These are phyloP conservation scores for Medauroidea extradentata DNA, from an alignment of 1,140 invertebrate genomes.

Conservation along the genomic window DNA sequence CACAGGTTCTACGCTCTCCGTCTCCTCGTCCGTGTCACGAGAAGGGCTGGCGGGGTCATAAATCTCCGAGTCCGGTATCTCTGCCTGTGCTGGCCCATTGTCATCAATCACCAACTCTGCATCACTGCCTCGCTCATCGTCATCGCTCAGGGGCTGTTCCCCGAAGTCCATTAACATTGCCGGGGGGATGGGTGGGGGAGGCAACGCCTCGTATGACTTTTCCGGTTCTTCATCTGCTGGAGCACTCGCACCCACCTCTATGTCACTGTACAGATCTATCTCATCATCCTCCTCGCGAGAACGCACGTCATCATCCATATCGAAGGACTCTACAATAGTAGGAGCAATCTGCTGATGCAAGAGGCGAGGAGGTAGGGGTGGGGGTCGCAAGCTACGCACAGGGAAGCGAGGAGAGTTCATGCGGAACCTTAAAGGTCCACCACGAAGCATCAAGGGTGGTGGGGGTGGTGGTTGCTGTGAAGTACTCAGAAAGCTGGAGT, in stretches of 20 bases:
- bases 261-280: constrained; percentile 52
- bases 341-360: constrained; percentile 4
- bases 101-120: constrained; percentile 63
- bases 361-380: constrained; percentile 1
- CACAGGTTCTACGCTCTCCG: background rate
- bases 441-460: background rate
- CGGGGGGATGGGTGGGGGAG: constrained; percentile 13
- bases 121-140: constrained; percentile 51
- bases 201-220: constrained; percentile 7
- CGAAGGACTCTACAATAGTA: background rate
- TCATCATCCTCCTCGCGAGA: constrained; percentile 31
- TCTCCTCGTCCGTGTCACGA: constrained; percentile 40
- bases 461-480: background rate
- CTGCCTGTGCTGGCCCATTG: background rate
- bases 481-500: constrained; percentile 2
- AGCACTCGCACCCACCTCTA: constrained; percentile 35
- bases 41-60: constrained; percentile 64
- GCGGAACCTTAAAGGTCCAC: constrained; percentile 11
- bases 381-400: background rate
- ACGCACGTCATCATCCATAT: background rate
- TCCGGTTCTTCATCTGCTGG: constrained; percentile 2
- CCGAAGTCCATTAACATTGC: constrained; percentile 10
- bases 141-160: constrained; percentile 9
- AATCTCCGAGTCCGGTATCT: constrained; percentile 21
- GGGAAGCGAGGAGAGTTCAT: background rate